Conservation (phyloP, 2,888 invertebrate species). For the Torymus texanus region DNA sequence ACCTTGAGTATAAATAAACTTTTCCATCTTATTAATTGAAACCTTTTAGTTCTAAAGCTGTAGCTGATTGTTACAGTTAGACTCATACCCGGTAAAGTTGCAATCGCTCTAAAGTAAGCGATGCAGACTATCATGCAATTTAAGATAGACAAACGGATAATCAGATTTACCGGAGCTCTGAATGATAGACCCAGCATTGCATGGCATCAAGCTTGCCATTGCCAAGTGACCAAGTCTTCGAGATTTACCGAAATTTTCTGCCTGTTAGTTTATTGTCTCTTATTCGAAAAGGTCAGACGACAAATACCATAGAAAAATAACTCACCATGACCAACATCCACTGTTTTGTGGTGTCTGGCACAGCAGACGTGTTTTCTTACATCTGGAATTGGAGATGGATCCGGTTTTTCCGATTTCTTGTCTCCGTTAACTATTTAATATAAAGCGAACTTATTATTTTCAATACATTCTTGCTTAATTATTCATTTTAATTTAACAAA, state of each 20-base stretch:
- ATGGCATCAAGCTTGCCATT: constrained; percentile 44
- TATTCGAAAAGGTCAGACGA: constrained; percentile 5
- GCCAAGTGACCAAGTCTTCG: constrained; percentile 31
- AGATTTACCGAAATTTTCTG: background rate
- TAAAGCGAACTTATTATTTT: too few relatives aligned
- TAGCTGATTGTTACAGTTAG: too few relatives aligned
- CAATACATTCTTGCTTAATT: too few relatives aligned
- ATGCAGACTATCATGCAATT: constrained; percentile 4
- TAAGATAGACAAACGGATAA: constrained; percentile 6
- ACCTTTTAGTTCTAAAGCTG: too few relatives aligned
- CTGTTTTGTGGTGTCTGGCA: constrained; percentile 69
- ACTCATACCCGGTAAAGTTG: too few relatives aligned
- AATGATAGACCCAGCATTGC: constrained; percentile 47
- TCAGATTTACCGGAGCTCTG: background rate
- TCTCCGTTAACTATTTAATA: constrained; percentile 20
- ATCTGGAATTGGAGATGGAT: constrained; percentile 25
- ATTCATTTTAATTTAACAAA: too few relatives aligned
- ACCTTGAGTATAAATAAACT: too few relatives aligned
- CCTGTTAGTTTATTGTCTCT: too few relatives aligned
- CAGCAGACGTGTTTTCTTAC: constrained; percentile 66
- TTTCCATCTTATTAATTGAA: too few relatives aligned
- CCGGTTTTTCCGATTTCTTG: constrained; percentile 39
- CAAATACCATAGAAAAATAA: constrained; percentile 24
- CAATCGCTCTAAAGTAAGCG: background rate
- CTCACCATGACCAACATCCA: constrained; percentile 71